A percentile compares a stretch with the other conserved stretches of the same genome.
Conservation (phyloP, 2,797 vertebrate genomes). For the Odontamblyopus lacepedii region DNA sequence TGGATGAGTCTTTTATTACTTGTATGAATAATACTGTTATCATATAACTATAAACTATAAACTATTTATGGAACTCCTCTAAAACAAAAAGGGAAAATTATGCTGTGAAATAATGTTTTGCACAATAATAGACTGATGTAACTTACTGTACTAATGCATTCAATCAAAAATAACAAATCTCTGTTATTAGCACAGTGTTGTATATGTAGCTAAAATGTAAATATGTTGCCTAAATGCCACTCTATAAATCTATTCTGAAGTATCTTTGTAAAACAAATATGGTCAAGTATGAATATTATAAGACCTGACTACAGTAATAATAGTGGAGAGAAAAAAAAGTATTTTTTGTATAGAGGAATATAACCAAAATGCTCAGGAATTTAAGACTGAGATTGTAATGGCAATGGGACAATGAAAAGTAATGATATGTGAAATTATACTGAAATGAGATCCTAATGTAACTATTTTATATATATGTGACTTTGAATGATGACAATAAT, state of each 20-base stretch:
- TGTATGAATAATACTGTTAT: constrained; percentile 59
- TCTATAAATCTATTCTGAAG: constrained; percentile 32
- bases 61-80: constrained; percentile 43
- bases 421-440: constrained; percentile 42
- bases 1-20: constrained; percentile 13
- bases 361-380: constrained; percentile 71
- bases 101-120: constrained; percentile 54
- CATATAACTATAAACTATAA: constrained; percentile 77
- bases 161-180: constrained; percentile 22
- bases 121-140: constrained; percentile 53
- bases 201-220: constrained; percentile 57
- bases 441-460: constrained; percentile 40
- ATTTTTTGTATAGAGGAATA: constrained; percentile 49
- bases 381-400: constrained; percentile 66
- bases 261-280: constrained; percentile 32
- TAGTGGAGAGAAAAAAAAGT: constrained; percentile 26
- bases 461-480: constrained; percentile 41
- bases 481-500: constrained; percentile 42
- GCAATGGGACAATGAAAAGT: constrained; percentile 33
- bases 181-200: constrained; percentile 40
- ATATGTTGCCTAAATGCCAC: constrained; percentile 23
- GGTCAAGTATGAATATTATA: constrained; percentile 25
- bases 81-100: constrained; percentile 34
- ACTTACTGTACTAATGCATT: constrained; percentile 34
- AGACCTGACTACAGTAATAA: constrained; percentile 37